Evolutionary conservation across 1,140 invertebrate genomes (phyloP).

Genomic region (Zeugodacus cucurbitae): DNA sequence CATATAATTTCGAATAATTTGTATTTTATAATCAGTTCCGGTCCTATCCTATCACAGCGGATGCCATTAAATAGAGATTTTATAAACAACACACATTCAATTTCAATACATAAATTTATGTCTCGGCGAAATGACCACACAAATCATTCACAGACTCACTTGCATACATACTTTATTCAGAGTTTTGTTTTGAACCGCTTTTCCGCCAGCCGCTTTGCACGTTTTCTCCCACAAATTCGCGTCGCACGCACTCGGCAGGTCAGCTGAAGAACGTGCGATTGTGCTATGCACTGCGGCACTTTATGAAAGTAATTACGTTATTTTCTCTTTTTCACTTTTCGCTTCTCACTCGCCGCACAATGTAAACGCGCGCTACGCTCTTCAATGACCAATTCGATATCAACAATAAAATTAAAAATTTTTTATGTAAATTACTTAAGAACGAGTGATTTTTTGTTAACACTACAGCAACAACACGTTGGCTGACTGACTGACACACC

Average conservation of each 20-base stretch:
- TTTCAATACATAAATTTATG: no score
- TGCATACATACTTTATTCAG: background rate
- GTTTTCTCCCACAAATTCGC: slow-evolving; percentile 16
- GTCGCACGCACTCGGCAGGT: background rate
- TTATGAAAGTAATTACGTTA: slow-evolving; percentile 9
- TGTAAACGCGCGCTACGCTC: background rate
- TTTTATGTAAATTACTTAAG: background rate
- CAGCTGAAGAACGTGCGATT: background rate
- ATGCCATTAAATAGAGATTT: no score
- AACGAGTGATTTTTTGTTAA: background rate
- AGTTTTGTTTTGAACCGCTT: slow-evolving; percentile 15
- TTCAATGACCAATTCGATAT: background rate
- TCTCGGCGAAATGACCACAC: background rate
- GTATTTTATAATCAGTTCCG: no score
- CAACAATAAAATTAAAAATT: background rate
- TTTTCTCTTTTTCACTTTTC: background rate
- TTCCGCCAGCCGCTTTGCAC: slow-evolving; percentile 4
- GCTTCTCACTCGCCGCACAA: background rate
- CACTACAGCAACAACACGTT: background rate
- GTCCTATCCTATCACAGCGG: no score
- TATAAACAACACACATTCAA: no score
- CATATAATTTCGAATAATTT: no score
- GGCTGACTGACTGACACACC: no score
- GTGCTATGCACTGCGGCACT: slow-evolving; percentile 5
- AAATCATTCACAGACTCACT: background rate